These are phyloP conservation scores for Stenolophus ochropezus DNA, from an alignment of 2,888 invertebrate genomes.

Conservation along the genomic window DNA sequence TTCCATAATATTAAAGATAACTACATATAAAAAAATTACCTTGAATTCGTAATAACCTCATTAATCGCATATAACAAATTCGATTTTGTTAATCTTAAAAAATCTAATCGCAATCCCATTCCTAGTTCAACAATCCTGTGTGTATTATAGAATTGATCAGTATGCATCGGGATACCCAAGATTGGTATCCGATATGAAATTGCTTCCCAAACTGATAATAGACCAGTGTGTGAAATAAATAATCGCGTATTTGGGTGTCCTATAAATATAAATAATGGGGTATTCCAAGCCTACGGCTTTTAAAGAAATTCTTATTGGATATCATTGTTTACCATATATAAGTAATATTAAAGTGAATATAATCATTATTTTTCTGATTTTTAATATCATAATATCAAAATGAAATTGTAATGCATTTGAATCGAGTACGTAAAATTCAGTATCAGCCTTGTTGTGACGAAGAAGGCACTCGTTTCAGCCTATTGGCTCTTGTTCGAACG, in stretches of 20 bases:
- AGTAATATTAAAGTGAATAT: too few species aligned
- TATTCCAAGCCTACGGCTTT: too few species aligned
- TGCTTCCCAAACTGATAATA: constrained; percentile 60
- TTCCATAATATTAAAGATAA: neutral
- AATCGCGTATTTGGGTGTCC: constrained; percentile 62
- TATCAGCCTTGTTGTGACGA: too few species aligned
- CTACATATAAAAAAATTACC: constrained; percentile 46
- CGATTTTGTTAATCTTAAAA: constrained; percentile 38
- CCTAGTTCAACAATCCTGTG: constrained; percentile 56
- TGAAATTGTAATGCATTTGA: too few species aligned
- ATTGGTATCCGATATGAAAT: constrained; percentile 60
- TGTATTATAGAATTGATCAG: constrained; percentile 60
- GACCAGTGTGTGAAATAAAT: constrained; percentile 61
- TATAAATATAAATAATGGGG: constrained; percentile 58
- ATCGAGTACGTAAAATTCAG: too few species aligned
- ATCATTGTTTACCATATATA: too few species aligned
- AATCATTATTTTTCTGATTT: too few species aligned
- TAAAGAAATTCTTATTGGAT: too few species aligned
- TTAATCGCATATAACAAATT: constrained; percentile 42
- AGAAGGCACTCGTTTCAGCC: too few species aligned
- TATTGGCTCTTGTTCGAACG: too few species aligned
- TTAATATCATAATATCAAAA: too few species aligned
- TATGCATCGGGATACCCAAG: constrained; percentile 60
- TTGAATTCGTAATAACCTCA: constrained; percentile 51
- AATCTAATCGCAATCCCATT: constrained; percentile 59